A percentile compares a stretch with the other conserved stretches of the same genome.
phyloP scores from a whole-genome alignment of 2,797 vertebrate species.

The Mormyrus hasselquistii region DNA sequence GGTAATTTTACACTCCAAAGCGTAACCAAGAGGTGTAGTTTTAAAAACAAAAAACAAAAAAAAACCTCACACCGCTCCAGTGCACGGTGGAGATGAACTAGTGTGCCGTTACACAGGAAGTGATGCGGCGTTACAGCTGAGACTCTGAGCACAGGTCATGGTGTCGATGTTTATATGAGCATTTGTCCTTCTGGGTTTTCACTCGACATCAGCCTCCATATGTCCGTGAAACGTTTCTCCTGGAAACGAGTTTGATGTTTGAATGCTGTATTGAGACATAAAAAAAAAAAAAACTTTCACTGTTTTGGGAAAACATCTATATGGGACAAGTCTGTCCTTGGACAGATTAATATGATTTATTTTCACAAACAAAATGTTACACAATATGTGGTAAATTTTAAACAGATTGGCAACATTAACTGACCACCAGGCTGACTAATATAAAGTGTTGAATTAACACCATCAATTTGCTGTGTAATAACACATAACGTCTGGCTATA shows the following conservation, averaged over 20 bases:
- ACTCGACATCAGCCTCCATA: neutral
- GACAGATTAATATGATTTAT: conserved; percentile 4
- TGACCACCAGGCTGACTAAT: neutral
- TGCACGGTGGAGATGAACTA: neutral
- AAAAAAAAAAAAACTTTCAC: neutral
- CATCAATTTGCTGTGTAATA: neutral
- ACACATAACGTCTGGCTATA: neutral
- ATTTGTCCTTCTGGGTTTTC: neutral
- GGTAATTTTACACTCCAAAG: neutral
- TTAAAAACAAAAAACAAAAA: neutral
- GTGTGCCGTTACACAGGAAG: neutral
- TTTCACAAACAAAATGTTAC: conserved; percentile 4
- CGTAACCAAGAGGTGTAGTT: neutral
- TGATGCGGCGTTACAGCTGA: neutral
- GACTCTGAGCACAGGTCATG: neutral
- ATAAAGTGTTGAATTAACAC: conserved; percentile 11
- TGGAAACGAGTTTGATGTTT: neutral
- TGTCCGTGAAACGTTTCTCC: neutral
- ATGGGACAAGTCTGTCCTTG: neutral
- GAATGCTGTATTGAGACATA: neutral
- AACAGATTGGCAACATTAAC: neutral
- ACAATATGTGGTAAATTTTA: neutral
- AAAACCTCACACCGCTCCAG: neutral
- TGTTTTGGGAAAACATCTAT: conserved; percentile 8
- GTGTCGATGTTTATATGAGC: neutral